Evolutionary conservation across 2,797 vertebrate species (phyloP), one percentile per base, ranked within the genome.

Genomic region (Ispidina picta): DNA sequence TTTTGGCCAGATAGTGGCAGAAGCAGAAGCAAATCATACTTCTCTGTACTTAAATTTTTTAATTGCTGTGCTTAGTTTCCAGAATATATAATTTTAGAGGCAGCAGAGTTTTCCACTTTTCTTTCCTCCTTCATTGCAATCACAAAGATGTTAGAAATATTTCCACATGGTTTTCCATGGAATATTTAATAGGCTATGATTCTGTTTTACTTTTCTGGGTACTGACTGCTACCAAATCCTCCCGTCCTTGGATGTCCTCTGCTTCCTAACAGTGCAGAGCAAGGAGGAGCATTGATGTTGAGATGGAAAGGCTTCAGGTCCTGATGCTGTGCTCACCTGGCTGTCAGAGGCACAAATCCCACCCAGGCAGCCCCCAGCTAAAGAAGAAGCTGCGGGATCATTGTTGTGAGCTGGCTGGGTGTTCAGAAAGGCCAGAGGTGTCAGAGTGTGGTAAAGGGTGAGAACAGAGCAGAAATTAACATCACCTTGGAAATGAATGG

Each of bases 261-360:
- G 1, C 66, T 49, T 44, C 43, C 41, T 55, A 59, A 39, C 20
- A 46, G 65, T 17, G 5, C 46, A 7, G 65, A 49, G 54, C 46
- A 23, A 31, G 29, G 66, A 16, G 26, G 18, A 71, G 44, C 7
- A 0, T 41, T 13, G 72, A 15, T 52, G 46, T 46, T 17, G 33
- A 7, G 33, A 28, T 2, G 6, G 25, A 28, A 29, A 11, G 43
- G 44, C 37, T 15, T 49, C 22, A 2, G 21, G 37, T 39, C 43
- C 37, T 1, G 2, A 4, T 29, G 41, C 41, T 28, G 28, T 31
- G 31, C 17, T 20, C 49, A 5, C 37, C 20, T 14, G 5, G 20
- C 16, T 2, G 2, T 23, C 3, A 8, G 33, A 55, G 37, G 9
- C 15, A 28, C 5, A 3, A 6, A 3, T 31, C 49, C n/a, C 56